Base-by-base conservation (phyloP, 2,113 vertebrate genomes). In the Seriola dumerili region DNA sequence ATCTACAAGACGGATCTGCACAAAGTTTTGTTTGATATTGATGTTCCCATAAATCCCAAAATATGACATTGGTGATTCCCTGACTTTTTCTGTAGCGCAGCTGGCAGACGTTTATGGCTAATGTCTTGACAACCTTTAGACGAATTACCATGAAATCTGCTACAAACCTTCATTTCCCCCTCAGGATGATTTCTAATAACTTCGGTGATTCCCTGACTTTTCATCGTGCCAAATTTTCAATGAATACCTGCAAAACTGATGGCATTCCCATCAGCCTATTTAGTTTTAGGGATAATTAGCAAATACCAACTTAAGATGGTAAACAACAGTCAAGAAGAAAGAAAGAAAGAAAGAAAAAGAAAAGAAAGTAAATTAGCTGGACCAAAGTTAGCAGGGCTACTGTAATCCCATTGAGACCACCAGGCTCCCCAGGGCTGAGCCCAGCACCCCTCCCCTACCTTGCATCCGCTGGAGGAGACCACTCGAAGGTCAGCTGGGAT, bases 401-500 rank as follows among this genome's bases (percentile, higher is more conserved):
- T 42, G 76, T 64, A 69, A 78, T 70, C 65, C 59, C 67, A 4
- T 52, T 19, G 81, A 59, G 38, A 62, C 52, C 78, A 23, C 34
- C 61, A 40, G 68, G 13, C 40, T n/a, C 72, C 76, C 68, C 12
- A 0, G 32, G 65, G 57, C 6, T 10, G 19, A 54, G 48, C 54
- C 48, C n/a, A 21, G 44, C 66, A 4, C 13, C 73, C 50, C 44
- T 38, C 75, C 64, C 48, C 71, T 79, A 97, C 97, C 95, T 99
- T 99, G 91, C 97, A 98, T 48, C 96, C 96, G 72, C 95, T 97
- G 7, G 96, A 89, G 0, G 95, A 95, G 84, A 97, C 93, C 77
- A 99, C 91, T 23, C 97, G 93, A 63, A 98, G 96, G 92, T 99
- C 97, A 0, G 97, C 97, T 0, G 97, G 97, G 72, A 97, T 95